Conservation (phyloP, 1,140 invertebrate genomes). For the Coboldia fuscipes region DNA sequence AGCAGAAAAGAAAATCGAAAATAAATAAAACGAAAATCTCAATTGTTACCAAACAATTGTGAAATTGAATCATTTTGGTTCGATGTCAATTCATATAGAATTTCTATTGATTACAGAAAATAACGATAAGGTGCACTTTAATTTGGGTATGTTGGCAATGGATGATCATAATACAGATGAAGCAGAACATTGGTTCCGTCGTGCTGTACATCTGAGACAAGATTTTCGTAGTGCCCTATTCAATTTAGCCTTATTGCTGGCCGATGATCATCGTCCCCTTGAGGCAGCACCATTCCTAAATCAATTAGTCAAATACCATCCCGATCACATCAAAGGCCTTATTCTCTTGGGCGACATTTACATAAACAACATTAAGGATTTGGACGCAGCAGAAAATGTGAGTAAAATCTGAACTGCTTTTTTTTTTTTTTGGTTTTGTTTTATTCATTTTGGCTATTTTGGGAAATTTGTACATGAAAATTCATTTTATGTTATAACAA, state of each 20-base stretch:
- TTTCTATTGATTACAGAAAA: slow-evolving; percentile 35
- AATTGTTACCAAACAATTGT: not conserved
- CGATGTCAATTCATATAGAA: too few species aligned
- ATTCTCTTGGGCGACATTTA: slow-evolving; percentile 91
- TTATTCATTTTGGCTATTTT: too few species aligned
- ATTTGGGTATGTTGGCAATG: slow-evolving; percentile 91
- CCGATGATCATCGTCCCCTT: slow-evolving; percentile 66
- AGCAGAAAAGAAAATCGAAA: not conserved
- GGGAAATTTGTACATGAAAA: too few species aligned
- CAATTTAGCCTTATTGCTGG: slow-evolving; percentile 77
- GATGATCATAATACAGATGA: slow-evolving; percentile 73
- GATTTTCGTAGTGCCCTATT: slow-evolving; percentile 85
- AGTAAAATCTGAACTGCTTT: too few species aligned
- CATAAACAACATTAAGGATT: slow-evolving; percentile 86
- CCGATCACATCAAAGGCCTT: slow-evolving; percentile 84
- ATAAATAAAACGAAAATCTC: not conserved
- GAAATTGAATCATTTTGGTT: slow-evolving; percentile 1
- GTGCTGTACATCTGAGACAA: slow-evolving; percentile 60
- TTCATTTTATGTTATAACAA: too few species aligned
- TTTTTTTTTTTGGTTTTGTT: too few species aligned
- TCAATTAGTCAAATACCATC: slow-evolving; percentile 76
- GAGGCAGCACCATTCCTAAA: slow-evolving; percentile 86
- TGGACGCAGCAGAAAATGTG: slow-evolving; percentile 78
- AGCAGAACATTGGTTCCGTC: slow-evolving; percentile 74
- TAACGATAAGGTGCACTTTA: slow-evolving; percentile 83